Base-by-base conservation (phyloP, 2,888 invertebrate species). In the Pterostichus madidus region DNA sequence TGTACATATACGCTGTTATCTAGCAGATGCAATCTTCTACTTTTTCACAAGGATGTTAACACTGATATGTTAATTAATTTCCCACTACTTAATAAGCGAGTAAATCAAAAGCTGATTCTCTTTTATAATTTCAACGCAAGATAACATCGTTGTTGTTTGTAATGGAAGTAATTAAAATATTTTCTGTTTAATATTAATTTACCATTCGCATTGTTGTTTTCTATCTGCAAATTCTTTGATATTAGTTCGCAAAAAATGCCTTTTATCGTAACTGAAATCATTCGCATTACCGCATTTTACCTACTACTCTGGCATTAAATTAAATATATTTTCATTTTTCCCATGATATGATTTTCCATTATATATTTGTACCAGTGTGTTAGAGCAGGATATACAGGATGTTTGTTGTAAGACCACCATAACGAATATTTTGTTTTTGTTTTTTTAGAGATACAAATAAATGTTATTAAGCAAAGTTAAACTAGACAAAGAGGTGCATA, bases 21-120 rank as follows among this genome's bases (percentile, higher is more conserved):
- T 31, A 49, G 15, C 39, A 75, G 32, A 49, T 52, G 75, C 75
- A 75, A 75, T 75, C 75, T 49, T 17, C 8, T 15, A 17, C 52
- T 75, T 75, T 71, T 75, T 75, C 75, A 52, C 75, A 75, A 75
- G 31, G 52, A 75, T 75, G 75, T 49, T 75, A 75, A 75, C 73
- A 77, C 35, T 35, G 77, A 77, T 77, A 77, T 77, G 77, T 56
- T 77, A 77, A 77, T 77, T 77, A 56, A 77, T 53, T 77, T 77
- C 56, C 56, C 77, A 56, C 44, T 77, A 56, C 53, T 53, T 77
- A 77, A 77, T 56, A 53, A 56, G 39, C 56, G 39, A 53, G 32
- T 75, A 75, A 75, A 53, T 75, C 75, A 75, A 52, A 75, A 75
- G 68, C 68, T 71, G 68, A 71, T 64, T 64, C 64, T 13, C 64